Base-by-base conservation (phyloP, 2,113 vertebrate species). In the Rattus norvegicus region DNA sequence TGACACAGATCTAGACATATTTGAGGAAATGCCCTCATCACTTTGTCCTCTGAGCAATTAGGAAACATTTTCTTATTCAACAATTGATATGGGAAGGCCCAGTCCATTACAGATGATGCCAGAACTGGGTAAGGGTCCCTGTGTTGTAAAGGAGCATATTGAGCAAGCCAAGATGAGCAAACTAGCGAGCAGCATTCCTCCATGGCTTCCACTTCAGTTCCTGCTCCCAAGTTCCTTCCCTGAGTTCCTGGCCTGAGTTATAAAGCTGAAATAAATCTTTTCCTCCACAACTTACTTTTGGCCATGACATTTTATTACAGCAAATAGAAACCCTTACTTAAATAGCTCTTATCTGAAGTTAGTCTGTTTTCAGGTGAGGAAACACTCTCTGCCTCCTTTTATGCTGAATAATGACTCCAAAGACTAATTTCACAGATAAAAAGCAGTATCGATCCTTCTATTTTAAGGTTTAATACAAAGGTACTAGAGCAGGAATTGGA, bases 381-480 rank as follows among this genome's bases (percentile, higher is more conserved):
- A 91, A 90, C 72, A 43, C 94, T 90, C 56, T 96, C 70, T 73
- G 52, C 61, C 83, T 94, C 70, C 65, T 96, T 97, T 97, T 95
- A 61, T 97, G 95, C 92, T 92, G 95, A 98, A 75, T 94, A 96
- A 96, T 59, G 16, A 30, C 86, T 95, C 97, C 95, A 73, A 24
- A 88, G 73, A 81, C 90, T 16, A 73, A 91, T 97, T 97, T 93
- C 93, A 97, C 85, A 94, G 94, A 97, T 93, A 89, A 95, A 96
- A 97, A 97, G 59, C 26, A 14, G 7, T 90, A 98, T 97, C 33
- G 95, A 97, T 97, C 94, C 77, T 93, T 97, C 97, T 98, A 97
- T 98, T 98, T 98, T 97, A 96, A 97, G 95, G 49, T 39, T 97
- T 65, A 91, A 73, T 90, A 96, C 79, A 96, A 89, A 90, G 96